Percentiles rank a stretch among this genome's conserved stretches.
Conservation (phyloP, 2,113 vertebrate species). For the Callaeas wilsoni region DNA sequence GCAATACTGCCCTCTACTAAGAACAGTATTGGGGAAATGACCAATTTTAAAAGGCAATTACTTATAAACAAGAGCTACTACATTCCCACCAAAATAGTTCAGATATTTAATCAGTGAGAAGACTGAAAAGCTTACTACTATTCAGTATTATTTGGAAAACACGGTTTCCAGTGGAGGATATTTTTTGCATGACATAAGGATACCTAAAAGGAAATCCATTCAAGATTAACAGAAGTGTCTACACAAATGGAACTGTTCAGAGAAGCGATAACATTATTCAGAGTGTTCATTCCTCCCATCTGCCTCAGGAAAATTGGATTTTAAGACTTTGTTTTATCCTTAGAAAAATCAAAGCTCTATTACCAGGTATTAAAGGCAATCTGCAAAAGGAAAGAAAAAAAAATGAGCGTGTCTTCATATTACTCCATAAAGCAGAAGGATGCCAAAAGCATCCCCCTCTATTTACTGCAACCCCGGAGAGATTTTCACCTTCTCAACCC, state of each 20-base stretch:
- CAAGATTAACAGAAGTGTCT: slow-evolving; percentile 59
- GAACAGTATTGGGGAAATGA: neutral
- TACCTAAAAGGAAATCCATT: slow-evolving; percentile 69
- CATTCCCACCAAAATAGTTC: slow-evolving; percentile 35
- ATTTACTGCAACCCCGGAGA: neutral
- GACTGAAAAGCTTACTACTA: slow-evolving; percentile 48
- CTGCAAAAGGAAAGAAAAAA: slow-evolving; percentile 23
- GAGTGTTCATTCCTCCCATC: neutral
- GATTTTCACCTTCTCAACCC: neutral
- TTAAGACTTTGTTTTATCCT: neutral
- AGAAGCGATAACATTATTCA: neutral
- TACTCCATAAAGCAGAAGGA: slow-evolving; percentile 11
- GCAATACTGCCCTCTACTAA: neutral
- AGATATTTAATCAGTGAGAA: slow-evolving; percentile 33
- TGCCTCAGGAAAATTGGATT: neutral
- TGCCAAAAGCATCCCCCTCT: neutral
- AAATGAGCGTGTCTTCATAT: neutral
- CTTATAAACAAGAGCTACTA: slow-evolving; percentile 47
- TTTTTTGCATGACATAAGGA: slow-evolving; percentile 50
- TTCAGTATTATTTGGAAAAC: slow-evolving; percentile 58
- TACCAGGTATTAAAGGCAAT: slow-evolving; percentile 11
- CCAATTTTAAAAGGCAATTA: neutral
- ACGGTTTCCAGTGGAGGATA: slow-evolving; percentile 36
- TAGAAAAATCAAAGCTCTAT: slow-evolving; percentile 17
- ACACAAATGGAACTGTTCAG: slow-evolving; percentile 47